These are phyloP conservation scores for Marronus borbonicus DNA, from an alignment of 2,888 invertebrate species.

Conservation along the genomic window DNA sequence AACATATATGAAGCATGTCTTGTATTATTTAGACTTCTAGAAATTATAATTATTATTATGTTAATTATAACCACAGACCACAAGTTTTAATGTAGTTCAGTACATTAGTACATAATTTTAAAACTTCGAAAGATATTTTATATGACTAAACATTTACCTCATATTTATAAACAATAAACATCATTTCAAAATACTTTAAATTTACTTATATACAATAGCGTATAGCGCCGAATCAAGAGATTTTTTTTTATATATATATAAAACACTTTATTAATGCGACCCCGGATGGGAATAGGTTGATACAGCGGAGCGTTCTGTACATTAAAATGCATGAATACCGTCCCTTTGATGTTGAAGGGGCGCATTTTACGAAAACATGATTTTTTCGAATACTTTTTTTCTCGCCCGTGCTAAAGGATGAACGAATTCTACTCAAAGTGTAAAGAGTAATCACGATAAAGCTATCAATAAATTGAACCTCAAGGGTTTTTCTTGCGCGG, in stretches of 20 bases:
- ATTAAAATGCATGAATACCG: conserved; percentile 9
- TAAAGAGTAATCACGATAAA: conserved; percentile 36
- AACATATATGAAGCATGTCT: too few relatives aligned
- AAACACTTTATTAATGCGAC: conserved; percentile 8
- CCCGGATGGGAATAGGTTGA: background rate
- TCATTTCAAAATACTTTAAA: too few relatives aligned
- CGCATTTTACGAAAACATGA: conserved; percentile 27
- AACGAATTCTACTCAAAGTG: conserved; percentile 26
- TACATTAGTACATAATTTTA: too few relatives aligned
- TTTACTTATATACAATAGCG: too few relatives aligned
- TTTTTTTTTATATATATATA: background rate
- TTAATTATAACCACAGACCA: too few relatives aligned
- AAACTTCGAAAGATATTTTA: too few relatives aligned
- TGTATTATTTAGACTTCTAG: too few relatives aligned
- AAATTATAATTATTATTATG: too few relatives aligned
- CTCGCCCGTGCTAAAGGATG: conserved; percentile 11
- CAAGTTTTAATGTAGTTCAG: too few relatives aligned
- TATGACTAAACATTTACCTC: too few relatives aligned
- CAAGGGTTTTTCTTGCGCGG: background rate
- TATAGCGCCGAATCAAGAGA: too few relatives aligned
- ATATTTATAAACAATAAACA: too few relatives aligned
- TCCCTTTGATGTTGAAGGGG: conserved; percentile 14
- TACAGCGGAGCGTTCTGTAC: background rate
- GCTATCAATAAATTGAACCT: conserved; percentile 43
- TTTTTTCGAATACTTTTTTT: conserved; percentile 16